Base-by-base conservation (phyloP, 2,113 vertebrate species). In the Paedocypris sp. region DNA sequence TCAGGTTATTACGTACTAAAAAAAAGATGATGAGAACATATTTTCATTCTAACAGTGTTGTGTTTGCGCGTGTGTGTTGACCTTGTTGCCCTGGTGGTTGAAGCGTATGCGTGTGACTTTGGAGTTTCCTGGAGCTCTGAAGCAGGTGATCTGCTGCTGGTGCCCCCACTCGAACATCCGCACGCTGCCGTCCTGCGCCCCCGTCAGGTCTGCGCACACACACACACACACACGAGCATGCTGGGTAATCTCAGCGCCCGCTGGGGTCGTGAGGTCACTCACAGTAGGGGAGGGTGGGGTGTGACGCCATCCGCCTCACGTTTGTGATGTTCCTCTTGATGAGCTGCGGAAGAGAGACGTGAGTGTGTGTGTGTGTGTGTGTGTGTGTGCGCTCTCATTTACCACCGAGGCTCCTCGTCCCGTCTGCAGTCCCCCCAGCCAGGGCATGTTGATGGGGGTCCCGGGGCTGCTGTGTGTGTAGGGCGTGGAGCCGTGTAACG, bases 91-190 rank as follows among this genome's bases (percentile, higher is more conserved):
- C 74, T 99, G 95, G 70, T 96, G 89, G 77, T 89, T 97, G 85
- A 99, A 99, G 66, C 91, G 82, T 79, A 98, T 93, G 67, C 93
- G 85, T 63, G 94, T 98, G 64, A 99, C 85, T 73, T 94, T 87
- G 58, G 91, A 87, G 80, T 92, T 96, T 46, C 94, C 93, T 4
- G 91, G 88, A 79, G 91, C 85, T n/a, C 95, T 88, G 78, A 94
- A 97, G 76, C 93, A 97, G 20, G 87, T 88, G 77, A 99, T 94
- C 80, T 99, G 93, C 73, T 99, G 93, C 1, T 91, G 92, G 64
- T 99, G 95, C 43, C 95, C 95, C 95, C 95, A 99, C 62, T 99
- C 95, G 73, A 99, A 99, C 94, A 98, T 97, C 73, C 91, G 86
- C 51, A 99, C 95, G 15, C 94, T 98, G 12, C 95, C 95, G 20